phyloP scores from a whole-genome alignment of 2,113 vertebrate species.

The Falcunculus frontatus region DNA sequence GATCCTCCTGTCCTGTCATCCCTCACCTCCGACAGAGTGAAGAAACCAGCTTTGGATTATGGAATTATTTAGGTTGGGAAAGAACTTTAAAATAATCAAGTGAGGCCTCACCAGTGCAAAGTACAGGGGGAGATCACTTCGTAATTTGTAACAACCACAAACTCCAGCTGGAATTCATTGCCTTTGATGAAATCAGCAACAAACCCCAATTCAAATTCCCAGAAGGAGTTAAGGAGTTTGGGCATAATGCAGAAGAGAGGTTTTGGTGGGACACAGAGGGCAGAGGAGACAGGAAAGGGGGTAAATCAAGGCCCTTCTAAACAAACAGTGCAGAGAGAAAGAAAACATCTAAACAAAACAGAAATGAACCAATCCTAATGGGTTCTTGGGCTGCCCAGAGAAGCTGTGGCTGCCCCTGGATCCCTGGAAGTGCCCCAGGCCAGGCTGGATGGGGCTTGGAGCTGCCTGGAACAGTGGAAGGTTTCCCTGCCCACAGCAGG shows the following conservation, averaged over 20 bases:
- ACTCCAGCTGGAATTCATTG: background rate
- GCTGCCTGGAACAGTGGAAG: fast-evolving
- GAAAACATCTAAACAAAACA: background rate
- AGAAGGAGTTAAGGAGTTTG: background rate
- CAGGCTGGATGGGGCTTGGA: fast-evolving
- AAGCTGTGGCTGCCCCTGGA: background rate
- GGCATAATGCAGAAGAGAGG: fast-evolving
- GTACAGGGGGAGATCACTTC: background rate
- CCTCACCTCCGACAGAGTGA: background rate
- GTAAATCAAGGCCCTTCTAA: background rate
- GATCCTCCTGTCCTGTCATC: background rate
- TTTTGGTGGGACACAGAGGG: no score
- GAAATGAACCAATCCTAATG: background rate
- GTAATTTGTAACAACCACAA: background rate
- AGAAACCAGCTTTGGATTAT: background rate
- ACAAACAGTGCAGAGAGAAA: background rate
- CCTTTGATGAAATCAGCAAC: background rate
- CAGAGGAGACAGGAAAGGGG: background rate
- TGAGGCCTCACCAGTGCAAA: background rate
- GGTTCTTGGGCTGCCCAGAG: background rate
- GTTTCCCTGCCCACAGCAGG: background rate
- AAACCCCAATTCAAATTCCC: background rate
- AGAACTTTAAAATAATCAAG: background rate
- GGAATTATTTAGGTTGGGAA: background rate
- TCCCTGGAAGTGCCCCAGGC: fast-evolving